Evolutionary conservation across 2,113 vertebrate species (phyloP), one percentile per base, ranked within the genome.

Genomic region (Otocyon megalotis): DNA sequence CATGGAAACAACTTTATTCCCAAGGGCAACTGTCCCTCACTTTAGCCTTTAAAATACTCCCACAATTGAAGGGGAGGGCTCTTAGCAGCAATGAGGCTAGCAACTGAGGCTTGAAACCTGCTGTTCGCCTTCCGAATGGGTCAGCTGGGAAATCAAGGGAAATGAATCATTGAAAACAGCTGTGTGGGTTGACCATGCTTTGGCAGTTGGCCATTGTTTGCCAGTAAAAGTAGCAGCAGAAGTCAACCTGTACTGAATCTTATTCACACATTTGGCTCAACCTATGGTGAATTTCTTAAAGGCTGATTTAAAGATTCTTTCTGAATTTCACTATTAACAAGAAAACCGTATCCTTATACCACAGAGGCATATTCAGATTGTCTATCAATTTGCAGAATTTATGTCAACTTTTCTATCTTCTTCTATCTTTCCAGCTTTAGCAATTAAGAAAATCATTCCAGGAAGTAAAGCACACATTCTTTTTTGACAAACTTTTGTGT

Each of bases 81-180:
- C 15, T 5, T 60, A 74, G 54, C 22, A 94, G 76, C 74, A 48
- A 26, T 0, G 37, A 94, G 85, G 80, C 90, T 96, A 85, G 97
- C 92, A 90, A 97, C 56, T 72, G 77, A 35, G 82, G 53, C 88
- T 96, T 90, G 63, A 87, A 92, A 92, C 72, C 84, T 95, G 92
- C 81, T 62, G 32, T 90, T 97, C 35, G 90, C 83, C 71, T 87
- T 97, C 86, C 88, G 37, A 96, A 96, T 95, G 92, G 97, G 92
- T 97, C 97, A 94, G 90, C 90, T 98, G 98, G 96, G 97, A 98
- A 98, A 98, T 97, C 76, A 94, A 35, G 92, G 97, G 98, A 98
- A 98, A 98, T 98, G 98, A 98, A 97, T 98, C 98, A 98, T 80
- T 97, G 77, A 65, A 93, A 96, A 96, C 98, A 98, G 97, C 98